These are phyloP conservation scores for Zaprionus nigranus DNA, from an alignment of 1,140 invertebrate genomes.

Conservation along the genomic window DNA sequence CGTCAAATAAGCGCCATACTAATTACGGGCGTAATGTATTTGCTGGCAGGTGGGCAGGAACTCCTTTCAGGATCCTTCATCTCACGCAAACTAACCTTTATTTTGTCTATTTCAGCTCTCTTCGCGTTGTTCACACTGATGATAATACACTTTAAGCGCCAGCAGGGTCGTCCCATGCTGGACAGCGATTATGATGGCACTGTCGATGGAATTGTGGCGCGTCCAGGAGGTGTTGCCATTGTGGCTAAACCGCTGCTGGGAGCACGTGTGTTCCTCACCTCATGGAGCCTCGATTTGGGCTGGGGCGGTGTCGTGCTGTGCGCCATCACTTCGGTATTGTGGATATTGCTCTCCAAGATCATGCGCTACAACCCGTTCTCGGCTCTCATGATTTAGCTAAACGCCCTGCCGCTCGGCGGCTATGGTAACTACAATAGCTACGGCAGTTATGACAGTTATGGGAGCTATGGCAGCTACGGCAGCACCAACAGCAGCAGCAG, in stretches of 20 bases:
- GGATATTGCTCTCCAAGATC: conserved; percentile 94
- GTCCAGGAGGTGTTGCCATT: conserved; percentile 83
- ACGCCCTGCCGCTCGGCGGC: conserved; percentile 77
- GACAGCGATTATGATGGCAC: conserved; percentile 86
- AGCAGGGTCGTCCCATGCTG: conserved; percentile 87
- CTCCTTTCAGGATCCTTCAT: not conserved
- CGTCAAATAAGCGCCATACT: conserved; percentile 95
- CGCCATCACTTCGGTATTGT: conserved; percentile 91
- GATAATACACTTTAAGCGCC: conserved; percentile 95
- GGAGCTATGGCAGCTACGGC: conserved; percentile 55
- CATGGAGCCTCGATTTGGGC: conserved; percentile 93
- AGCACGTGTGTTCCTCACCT: conserved; percentile 90
- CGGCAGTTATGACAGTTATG: conserved; percentile 62
- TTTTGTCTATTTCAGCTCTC: conserved; percentile 87
- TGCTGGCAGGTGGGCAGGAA: conserved; percentile 90
- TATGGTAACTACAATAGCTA: conserved; percentile 64
- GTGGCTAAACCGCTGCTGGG: conserved; percentile 85
- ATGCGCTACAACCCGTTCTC: conserved; percentile 94
- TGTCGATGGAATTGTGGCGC: conserved; percentile 89
- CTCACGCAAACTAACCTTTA: not conserved
- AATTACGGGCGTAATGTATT: conserved; percentile 96
- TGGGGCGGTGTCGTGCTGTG: conserved; percentile 93
- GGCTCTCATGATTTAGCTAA: conserved; percentile 88
- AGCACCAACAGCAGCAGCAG: conserved; percentile 62
- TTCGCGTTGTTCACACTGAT: conserved; percentile 95